phyloP scores from a whole-genome alignment of 2,888 invertebrate species.

The Caprella mutica region DNA sequence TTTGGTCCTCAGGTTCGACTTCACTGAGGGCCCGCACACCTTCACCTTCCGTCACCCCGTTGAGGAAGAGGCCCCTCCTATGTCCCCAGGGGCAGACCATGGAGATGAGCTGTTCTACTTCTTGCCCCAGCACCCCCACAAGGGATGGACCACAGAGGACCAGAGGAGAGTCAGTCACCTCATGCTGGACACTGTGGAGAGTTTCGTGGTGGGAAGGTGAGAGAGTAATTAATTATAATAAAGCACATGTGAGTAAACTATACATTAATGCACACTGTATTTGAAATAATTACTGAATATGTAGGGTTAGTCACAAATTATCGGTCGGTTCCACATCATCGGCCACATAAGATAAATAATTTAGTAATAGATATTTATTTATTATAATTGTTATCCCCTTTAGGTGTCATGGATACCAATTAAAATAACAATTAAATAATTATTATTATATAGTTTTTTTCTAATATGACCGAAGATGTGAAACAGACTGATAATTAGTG shows the following conservation, averaged over 20 bases:
- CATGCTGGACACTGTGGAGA: slow-evolving; percentile 16
- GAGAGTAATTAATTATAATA: background rate
- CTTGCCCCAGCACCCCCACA: slow-evolving; percentile 7
- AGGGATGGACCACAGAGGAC: background rate
- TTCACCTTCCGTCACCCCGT: slow-evolving; percentile 19
- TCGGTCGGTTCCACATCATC: no score
- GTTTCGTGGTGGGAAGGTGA: slow-evolving; percentile 22
- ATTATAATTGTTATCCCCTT: background rate
- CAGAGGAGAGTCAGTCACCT: slow-evolving; percentile 9
- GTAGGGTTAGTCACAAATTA: background rate
- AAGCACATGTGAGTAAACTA: background rate
- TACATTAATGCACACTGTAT: background rate
- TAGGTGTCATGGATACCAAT: no score
- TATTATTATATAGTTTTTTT: no score
- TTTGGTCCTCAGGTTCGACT: slow-evolving; percentile 26
- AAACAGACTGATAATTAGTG: no score
- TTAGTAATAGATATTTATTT: background rate
- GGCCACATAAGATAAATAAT: background rate
- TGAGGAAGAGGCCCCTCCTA: slow-evolving; percentile 11
- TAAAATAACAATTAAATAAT: no score
- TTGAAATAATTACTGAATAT: background rate
- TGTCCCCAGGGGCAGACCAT: slow-evolving; percentile 17
- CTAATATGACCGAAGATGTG: no score
- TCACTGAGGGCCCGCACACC: slow-evolving; percentile 17
- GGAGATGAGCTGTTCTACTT: slow-evolving; percentile 22